Conservation (phyloP, 1,140 invertebrate genomes). For the Lepidurus packardi region DNA sequence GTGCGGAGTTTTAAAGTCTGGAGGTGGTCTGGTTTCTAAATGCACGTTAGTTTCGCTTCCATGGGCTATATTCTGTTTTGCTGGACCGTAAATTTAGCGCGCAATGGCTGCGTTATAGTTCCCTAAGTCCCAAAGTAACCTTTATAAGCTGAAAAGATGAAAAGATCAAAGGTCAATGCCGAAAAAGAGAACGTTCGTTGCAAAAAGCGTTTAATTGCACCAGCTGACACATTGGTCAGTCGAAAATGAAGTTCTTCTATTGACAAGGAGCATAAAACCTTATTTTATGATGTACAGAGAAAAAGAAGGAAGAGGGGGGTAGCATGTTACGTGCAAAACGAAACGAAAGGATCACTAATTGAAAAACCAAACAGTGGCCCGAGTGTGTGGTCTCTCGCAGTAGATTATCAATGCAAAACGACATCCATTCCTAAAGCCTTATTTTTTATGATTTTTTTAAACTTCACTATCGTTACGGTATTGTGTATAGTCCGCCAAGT, state of each 20-base stretch:
- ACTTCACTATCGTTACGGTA: neutral
- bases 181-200: neutral
- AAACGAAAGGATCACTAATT: neutral
- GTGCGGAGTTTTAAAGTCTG: neutral
- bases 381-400: neutral
- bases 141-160: neutral
- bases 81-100: neutral
- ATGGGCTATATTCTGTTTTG: neutral
- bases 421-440: neutral
- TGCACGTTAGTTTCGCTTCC: neutral
- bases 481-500: neutral
- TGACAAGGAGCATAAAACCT: neutral
- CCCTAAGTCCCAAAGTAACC: neutral
- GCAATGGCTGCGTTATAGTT: neutral
- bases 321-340: neutral
- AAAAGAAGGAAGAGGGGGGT: neutral
- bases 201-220: neutral
- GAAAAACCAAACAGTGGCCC: constrained; percentile 12
- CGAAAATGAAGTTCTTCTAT: constrained; percentile 11
- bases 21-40: neutral
- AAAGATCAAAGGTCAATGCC: neutral
- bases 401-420: neutral
- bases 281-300: neutral
- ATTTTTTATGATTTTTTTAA: neutral
- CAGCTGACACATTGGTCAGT: neutral